Conservation (phyloP, 2,113 vertebrate genomes). For the Fregata magnificens region DNA sequence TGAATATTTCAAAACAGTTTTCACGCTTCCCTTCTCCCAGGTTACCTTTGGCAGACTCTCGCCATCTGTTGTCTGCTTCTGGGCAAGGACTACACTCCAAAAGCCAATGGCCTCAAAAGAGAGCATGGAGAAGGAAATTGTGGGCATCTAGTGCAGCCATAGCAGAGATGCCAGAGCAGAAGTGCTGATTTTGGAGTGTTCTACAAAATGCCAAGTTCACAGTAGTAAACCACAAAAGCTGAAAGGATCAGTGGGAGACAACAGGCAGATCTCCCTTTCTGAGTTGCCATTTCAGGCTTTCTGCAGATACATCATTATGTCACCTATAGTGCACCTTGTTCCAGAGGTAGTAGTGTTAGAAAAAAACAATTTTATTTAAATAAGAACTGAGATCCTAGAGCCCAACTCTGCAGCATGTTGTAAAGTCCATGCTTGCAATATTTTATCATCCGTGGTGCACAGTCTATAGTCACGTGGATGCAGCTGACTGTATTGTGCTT, state of each 20-base stretch:
- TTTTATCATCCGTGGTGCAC: fast-evolving
- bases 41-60: slow-evolving; percentile 34
- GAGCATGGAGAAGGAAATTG: neutral
- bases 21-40: slow-evolving; percentile 21
- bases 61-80: slow-evolving; percentile 44
- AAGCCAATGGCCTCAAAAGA: neutral
- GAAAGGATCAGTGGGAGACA: neutral
- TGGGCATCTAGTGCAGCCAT: neutral
- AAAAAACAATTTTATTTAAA: slow-evolving; percentile 45
- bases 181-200: neutral
- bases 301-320: neutral
- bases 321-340: neutral
- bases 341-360: neutral
- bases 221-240: neutral
- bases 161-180: neutral
- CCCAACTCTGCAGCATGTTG: neutral
- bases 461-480: neutral
- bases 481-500: neutral
- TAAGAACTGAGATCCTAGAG: slow-evolving; percentile 3
- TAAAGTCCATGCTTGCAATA: neutral
- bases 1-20: neutral
- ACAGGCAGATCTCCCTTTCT: neutral
- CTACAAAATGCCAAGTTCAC: neutral
- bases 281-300: neutral
- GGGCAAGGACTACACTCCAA: neutral